Evolutionary conservation across 2,888 invertebrate genomes (phyloP).

Genomic region (Caenorhabditis sp.): DNA sequence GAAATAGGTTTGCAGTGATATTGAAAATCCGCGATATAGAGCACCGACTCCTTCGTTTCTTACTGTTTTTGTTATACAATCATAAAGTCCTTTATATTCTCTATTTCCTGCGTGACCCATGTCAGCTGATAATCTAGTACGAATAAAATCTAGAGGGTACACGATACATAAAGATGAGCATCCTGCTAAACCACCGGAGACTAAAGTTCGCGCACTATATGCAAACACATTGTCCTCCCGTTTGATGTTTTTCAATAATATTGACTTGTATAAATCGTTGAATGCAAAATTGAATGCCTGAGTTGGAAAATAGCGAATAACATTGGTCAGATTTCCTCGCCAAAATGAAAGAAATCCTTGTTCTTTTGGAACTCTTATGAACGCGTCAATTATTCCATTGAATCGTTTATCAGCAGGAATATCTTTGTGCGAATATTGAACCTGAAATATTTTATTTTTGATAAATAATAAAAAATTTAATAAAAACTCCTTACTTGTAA

Average conservation of each 20-base stretch:
- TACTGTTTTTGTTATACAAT: conserved; percentile 77
- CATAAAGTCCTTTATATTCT: conserved; percentile 55
- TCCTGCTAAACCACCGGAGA: conserved; percentile 56
- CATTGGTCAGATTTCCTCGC: conserved; percentile 58
- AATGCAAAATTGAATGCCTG: conserved; percentile 61
- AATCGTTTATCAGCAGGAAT: conserved; percentile 50
- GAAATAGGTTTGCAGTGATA: conserved; percentile 79
- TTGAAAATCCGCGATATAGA: conserved; percentile 89
- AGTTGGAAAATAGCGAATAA: conserved; percentile 56
- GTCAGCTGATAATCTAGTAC: conserved; percentile 55
- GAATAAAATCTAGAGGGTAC: conserved; percentile 56
- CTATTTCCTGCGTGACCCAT: conserved; percentile 46
- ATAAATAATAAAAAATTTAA: too few relatives aligned
- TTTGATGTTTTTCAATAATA: conserved; percentile 45
- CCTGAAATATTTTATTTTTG: conserved; percentile 28
- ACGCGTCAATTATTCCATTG: conserved; percentile 55
- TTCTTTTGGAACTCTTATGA: conserved; percentile 54
- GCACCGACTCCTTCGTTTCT: conserved; percentile 83
- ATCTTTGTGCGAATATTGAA: conserved; percentile 58
- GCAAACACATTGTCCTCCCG: conserved; percentile 42
- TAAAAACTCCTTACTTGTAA: conserved; percentile 42
- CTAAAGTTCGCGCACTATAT: conserved; percentile 48
- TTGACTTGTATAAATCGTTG: conserved; percentile 56
- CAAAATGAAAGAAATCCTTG: conserved; percentile 57
- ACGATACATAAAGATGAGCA: conserved; percentile 58